Base-by-base conservation (phyloP, 92 coral and sea anemone species). In the Epizoanthus rinbou region DNA sequence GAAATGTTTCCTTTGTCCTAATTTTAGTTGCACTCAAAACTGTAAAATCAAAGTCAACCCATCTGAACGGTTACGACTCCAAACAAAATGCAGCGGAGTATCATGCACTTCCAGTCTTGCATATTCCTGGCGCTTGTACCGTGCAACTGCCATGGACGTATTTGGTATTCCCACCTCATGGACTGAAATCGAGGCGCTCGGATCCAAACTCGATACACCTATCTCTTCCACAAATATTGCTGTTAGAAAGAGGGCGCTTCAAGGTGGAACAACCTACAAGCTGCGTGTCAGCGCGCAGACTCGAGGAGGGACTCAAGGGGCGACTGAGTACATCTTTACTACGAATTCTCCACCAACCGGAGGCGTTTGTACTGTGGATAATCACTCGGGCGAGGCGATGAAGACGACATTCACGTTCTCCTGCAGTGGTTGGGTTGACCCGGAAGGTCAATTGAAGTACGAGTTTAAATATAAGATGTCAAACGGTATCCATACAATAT, bases 361-460 rank as follows among this genome's bases (percentile, higher is more conserved):
- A 9, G 97, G 97, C 8, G 35, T 23, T 1, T 92, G 97, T 43
- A 21, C 43, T 1, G 92, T 64, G 13, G 45, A 56, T 33, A 89
- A 85, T 8, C 50, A 73, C 13, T 71, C 86, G 31, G 97, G 97
- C n/a, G 45, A 60, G 37, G 90, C 97, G 18, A 73, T 90, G 69
- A 75, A 66, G 66, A 90, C 97, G 35, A 54, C 16, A 65, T 92
- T 90, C 57, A 33, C n/a, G 11, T 85, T 92, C 45, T n/a, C 58
- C 5, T 92, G 97, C 64, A 67, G 76, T 57, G 81, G 84, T 5
- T 92, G 97, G 97, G 54, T 66, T 10, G 97, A 90, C 47, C 69
- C 84, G 8, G 94, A 92, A 45, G 84, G 79, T 24, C 90, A 86
- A 9, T 64, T 90, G 41, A 81, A 15, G 54, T 92, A 90, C 78